Evolutionary conservation across 2,113 vertebrate species (phyloP).

Genomic region (Daubentonia madagascariensis): DNA sequence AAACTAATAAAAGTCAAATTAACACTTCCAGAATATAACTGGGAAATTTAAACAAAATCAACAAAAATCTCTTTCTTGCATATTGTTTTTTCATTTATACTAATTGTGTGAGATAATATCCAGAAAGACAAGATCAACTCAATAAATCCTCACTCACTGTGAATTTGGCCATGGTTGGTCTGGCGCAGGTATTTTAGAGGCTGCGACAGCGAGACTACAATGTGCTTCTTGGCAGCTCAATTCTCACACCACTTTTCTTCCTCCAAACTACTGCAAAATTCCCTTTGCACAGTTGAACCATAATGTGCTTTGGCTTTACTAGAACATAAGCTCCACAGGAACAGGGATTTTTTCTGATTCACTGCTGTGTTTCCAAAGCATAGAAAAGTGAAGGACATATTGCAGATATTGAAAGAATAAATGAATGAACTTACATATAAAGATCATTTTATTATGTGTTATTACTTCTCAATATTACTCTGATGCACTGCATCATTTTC

Average conservation of each 20-base stretch:
- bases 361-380: neutral
- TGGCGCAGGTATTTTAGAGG: neutral
- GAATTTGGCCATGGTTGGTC: neutral
- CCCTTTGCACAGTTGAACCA: neutral
- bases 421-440: neutral
- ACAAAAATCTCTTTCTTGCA: neutral
- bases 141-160: neutral
- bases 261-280: conserved; percentile 14
- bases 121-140: neutral
- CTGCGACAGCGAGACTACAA: neutral
- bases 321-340: neutral
- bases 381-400: neutral
- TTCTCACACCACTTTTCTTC: neutral
- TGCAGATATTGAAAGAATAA: neutral
- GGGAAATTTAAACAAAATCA: neutral
- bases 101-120: neutral
- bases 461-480: neutral
- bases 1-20: conserved; percentile 27
- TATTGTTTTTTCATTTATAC: neutral
- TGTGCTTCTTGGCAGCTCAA: neutral
- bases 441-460: neutral
- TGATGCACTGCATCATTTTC: neutral
- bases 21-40: conserved; percentile 26
- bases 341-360: neutral
- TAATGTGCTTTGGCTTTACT: conserved; percentile 2